Evolutionary conservation across 2,113 vertebrate genomes (phyloP), one percentile per base, ranked within the genome.

Genomic region (Myiagra hebetior): DNA sequence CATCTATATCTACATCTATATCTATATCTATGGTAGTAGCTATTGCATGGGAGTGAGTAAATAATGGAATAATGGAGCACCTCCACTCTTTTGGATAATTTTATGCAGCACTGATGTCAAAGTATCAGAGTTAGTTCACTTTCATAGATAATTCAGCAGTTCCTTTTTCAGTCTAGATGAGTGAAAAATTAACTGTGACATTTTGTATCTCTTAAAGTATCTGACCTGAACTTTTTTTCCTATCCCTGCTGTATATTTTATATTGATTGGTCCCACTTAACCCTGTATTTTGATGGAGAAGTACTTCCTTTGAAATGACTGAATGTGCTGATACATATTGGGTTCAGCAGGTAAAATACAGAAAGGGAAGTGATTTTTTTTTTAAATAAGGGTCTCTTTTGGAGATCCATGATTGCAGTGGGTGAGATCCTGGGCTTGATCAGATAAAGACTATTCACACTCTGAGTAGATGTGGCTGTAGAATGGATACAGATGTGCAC

Each of bases 61-160:
- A 92, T 96, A 95, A 78, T 75, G 35, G 35, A 90, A 93, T 94
- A 83, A 81, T 42, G 37, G 16, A 93, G 47, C 17, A 35, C 20
- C 31, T 86, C 28, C 60, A 23, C 64, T 76, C 70, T 73, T 80
- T 33, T 56, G 50, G 74, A 72, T 83, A 84, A 94, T 81, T 37
- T 49, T 82, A 64, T 91, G 78, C 57, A 94, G 69, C 75, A 92
- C 3, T 89, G 67, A 95, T 91, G 73, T 94, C 77, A 92, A 91
- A 95, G 95, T 91, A 92, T 87, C 88, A 84, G 88, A 91, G 73
- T 84, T 70, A 73, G 57, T 90, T 94, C 91, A 57, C 49, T 90
- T 94, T 91, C 91, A 94, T 96, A 80, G 95, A 96, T 96, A 96
- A 94, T 94, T 95, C 73, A 96, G 44, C 57, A 92, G 79, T 67